Evolutionary conservation across 2,113 vertebrate genomes (phyloP), one percentile per base, ranked within the genome.

Genomic region (Ophiodon elongatus): DNA sequence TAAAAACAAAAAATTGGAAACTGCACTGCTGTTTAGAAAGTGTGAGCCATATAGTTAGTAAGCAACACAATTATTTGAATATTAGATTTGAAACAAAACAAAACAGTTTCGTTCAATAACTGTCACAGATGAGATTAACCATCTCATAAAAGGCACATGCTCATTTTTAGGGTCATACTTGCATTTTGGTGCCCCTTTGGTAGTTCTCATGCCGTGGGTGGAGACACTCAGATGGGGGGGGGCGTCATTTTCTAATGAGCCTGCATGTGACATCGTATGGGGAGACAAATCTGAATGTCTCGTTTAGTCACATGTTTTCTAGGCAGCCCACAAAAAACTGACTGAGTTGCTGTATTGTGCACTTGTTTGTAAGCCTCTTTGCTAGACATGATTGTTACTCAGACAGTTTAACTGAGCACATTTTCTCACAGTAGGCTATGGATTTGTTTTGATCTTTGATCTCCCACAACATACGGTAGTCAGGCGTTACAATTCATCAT

Each of bases 391-490:
- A 1, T 31, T 23, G 27, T 29, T 37, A 7, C 19, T 33, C 23
- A 57, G n/a, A 73, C 37, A 17, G 31, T 50, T 31, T 66, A 25
- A 70, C 41, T 72, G 33, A 79, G 62, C 66, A 52, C n/a, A n/a
- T 47, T 62, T 59, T 27, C 41, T n/a, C 41, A 27, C 33, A 43
- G 4, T 23, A 7, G 25, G 17, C 60, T n/a, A 8, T 52, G 52
- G 54, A n/a, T 73, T 50, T 66, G 80, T 81, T 79, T 64, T 78
- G 54, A 73, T 78, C 31, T 74, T 23, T 27, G n/a, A 64, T 54
- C 41, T 79, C 59, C 7, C 9, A 9, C 19, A 64, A 73, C 77
- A 71, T 71, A 85, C 2, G 67, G 57, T 59, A 52, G 54, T 74
- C 67, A 67, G 62, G 65, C 64, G 50, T 45, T 50, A 2, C 60